Percentiles rank a stretch among this genome's conserved stretches.
Conservation (phyloP, 2,888 invertebrate genomes). For the Germaria angustata region DNA sequence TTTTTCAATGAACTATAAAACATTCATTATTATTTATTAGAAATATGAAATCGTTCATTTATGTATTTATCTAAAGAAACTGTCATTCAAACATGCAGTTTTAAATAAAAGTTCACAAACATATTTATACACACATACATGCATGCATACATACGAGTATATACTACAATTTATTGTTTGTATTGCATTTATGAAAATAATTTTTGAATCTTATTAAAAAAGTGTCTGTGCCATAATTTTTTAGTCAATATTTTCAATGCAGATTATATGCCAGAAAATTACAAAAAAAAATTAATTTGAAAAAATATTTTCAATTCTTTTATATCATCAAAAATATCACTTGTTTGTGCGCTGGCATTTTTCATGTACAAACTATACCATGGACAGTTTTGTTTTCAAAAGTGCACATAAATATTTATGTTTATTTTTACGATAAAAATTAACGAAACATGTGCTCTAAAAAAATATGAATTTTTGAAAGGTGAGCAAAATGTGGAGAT, state of each 20-base stretch:
- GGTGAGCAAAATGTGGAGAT: background rate
- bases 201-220: slow-evolving; percentile 38
- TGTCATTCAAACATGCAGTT: background rate
- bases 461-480: background rate
- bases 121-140: no score
- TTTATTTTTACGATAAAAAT: slow-evolving; percentile 30
- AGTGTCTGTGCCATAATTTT: slow-evolving; percentile 1
- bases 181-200: slow-evolving; percentile 32
- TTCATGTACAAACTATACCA: background rate
- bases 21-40: slow-evolving; percentile 23
- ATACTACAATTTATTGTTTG: slow-evolving; percentile 18
- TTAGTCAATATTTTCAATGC: slow-evolving; percentile 20
- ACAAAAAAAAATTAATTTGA: slow-evolving; percentile 19
- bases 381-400: background rate
- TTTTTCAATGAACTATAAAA: slow-evolving; percentile 27
- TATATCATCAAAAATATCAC: slow-evolving; percentile 14
- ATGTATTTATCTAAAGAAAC: background rate
- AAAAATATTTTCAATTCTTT: slow-evolving; percentile 25
- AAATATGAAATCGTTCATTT: slow-evolving; percentile 5
- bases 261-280: slow-evolving; percentile 25
- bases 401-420: slow-evolving; percentile 1
- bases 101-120: background rate
- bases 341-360: background rate
- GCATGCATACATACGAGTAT: no score
- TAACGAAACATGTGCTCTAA: background rate